Conservation (phyloP, 2,113 vertebrate species). For the Chamaetylas fuelleborni region DNA sequence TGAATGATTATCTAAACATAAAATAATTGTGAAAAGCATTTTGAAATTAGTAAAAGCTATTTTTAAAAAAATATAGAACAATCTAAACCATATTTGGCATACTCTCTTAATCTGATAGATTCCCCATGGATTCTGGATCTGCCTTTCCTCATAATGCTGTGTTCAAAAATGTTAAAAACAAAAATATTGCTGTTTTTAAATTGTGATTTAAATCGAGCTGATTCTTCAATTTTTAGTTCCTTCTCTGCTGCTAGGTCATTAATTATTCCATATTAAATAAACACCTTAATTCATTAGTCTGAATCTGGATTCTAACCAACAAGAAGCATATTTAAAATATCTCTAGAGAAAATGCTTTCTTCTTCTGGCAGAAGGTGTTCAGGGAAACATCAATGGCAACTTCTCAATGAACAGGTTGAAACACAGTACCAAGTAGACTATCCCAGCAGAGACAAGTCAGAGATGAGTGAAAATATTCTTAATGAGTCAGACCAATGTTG, state of each 20-base stretch:
- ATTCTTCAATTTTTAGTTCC: not conserved
- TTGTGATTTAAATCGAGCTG: not conserved
- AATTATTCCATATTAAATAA: not conserved
- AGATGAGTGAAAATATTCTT: not conserved
- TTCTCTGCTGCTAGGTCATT: not conserved
- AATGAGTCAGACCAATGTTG: not conserved
- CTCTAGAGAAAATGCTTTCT: not conserved
- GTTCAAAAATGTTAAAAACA: not conserved
- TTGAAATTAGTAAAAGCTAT: not conserved
- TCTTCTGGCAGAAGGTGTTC: not conserved
- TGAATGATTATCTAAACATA: not conserved
- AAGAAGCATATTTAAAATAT: not conserved
- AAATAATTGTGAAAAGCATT: not conserved
- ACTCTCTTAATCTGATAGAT: not conserved
- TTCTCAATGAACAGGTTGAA: not conserved
- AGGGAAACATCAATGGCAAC: not conserved
- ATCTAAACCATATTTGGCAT: not conserved
- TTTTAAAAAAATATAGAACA: not conserved
- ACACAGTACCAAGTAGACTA: not conserved
- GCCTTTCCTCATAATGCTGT: not conserved
- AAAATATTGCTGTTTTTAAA: not conserved
- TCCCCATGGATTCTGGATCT: not conserved
- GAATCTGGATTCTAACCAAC: not conserved
- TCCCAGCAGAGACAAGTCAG: not conserved
- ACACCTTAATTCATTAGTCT: not conserved